Evolutionary conservation across 2,888 invertebrate genomes (phyloP).

Genomic region (Pachydiplax longipennis): DNA sequence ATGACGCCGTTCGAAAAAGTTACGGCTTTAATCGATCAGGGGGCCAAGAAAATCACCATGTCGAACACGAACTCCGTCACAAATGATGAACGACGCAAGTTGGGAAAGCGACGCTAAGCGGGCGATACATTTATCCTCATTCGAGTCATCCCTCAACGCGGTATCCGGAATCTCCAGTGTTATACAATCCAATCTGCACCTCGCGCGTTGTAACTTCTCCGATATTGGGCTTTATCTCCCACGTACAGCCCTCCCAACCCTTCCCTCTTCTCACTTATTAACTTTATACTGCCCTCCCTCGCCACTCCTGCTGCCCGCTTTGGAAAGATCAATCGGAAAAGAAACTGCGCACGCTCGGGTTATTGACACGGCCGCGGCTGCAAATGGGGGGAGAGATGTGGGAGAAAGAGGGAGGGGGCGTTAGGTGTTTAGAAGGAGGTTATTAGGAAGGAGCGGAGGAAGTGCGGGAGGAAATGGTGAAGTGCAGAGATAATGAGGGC

Average conservation of each 20-base stretch:
- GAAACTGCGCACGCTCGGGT: slow-evolving; percentile 39
- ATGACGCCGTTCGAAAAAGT: neutral
- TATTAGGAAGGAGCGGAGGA: neutral
- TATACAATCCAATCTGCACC: neutral
- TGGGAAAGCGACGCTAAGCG: neutral
- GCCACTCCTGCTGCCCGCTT: neutral
- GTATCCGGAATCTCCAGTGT: neutral
- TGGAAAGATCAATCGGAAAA: slow-evolving; percentile 3
- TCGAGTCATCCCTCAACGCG: neutral
- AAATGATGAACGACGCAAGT: too few relatives aligned
- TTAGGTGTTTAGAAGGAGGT: neutral
- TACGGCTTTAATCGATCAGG: neutral
- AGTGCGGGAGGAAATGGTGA: neutral
- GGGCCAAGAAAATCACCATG: too few relatives aligned
- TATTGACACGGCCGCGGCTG: slow-evolving; percentile 34
- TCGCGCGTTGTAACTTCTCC: neutral
- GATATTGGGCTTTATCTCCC: neutral
- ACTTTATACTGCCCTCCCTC: neutral
- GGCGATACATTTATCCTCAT: neutral
- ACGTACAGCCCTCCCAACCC: neutral
- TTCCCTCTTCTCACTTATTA: neutral
- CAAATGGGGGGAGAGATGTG: neutral
- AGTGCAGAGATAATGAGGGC: neutral
- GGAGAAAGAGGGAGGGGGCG: neutral
- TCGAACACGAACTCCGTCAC: too few relatives aligned